Base-by-base conservation (phyloP, 2,888 invertebrate species). In the Tenthredo scrophulariae region DNA sequence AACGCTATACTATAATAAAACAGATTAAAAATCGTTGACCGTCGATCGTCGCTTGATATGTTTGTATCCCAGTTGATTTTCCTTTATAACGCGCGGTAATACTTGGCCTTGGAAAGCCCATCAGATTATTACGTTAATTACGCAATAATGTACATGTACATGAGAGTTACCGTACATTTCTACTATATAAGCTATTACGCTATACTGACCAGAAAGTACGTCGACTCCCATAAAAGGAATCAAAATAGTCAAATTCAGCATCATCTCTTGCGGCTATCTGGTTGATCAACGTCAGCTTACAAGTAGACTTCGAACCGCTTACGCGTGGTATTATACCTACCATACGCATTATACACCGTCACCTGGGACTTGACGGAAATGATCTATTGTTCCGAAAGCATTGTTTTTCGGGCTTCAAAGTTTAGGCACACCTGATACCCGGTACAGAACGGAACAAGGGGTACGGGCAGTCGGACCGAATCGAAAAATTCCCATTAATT, bases 331-430 rank as follows among this genome's bases (percentile, higher is more conserved):
- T 7, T 37, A 13, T 62, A n/a, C 22, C 43, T 74, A 22, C 43
- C 15, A n/a, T 37, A 72, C 18, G 40, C 18, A 43, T 40, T 40
- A n/a, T 43, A 22, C n/a, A 22, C 10, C 43, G 22, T 13, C 74
- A 43, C 40, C 74, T 43, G 43, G 74, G 74, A 26, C 74, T 43
- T 74, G 43, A 43, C 43, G 74, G 40, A 74, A 74, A 74, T 26
- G 43, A 74, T 15, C 43, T 43, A 74, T 74, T 43, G 43, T 74
- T 43, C 43, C n/a, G 43, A 26, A 29, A 22, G 40, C 74, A 74
- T 74, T 74, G 74, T 40, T 74, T 74, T 13, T 6, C 43, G 29
- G 22, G 13, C 40, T 74, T 43, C 67, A 33, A 33, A 18, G 67
- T 33, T 67, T 18, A 33, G 33, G 67, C 33, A 26, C 26, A 33